Evolutionary conservation across 2,113 vertebrate species (phyloP).

Genomic region (Varanus salvator): DNA sequence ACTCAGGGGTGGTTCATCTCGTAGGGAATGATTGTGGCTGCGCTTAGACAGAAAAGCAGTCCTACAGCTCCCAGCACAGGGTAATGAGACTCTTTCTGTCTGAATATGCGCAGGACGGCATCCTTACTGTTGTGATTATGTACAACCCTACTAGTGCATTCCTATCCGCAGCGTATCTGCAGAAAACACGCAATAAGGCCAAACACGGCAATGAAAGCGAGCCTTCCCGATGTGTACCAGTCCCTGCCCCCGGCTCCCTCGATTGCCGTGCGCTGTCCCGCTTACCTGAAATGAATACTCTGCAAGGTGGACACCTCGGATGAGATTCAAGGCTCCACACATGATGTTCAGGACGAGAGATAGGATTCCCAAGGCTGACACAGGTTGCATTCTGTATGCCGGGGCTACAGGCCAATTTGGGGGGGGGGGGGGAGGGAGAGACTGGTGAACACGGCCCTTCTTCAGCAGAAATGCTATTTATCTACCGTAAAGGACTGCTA

Average conservation of each 20-base stretch:
- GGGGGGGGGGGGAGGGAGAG: not conserved
- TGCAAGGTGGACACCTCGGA: slow-evolving; percentile 91
- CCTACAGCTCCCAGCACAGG: too few relatives aligned
- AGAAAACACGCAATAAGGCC: not conserved
- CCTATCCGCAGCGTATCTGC: too few relatives aligned
- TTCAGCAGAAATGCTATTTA: too few relatives aligned
- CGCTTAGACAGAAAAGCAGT: too few relatives aligned
- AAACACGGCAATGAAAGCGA: not conserved
- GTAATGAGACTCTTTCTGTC: too few relatives aligned
- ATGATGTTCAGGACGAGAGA: slow-evolving; percentile 95
- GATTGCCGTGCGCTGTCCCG: fast-evolving
- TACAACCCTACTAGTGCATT: not conserved
- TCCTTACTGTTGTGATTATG: not conserved
- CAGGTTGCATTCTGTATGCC: slow-evolving; percentile 85
- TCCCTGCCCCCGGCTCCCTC: not conserved
- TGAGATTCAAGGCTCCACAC: slow-evolving; percentile 93
- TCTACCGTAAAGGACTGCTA: too few relatives aligned
- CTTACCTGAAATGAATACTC: slow-evolving; percentile 93
- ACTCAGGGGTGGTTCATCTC: not conserved
- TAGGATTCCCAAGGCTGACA: slow-evolving; percentile 88
- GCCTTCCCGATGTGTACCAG: not conserved
- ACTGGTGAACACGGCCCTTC: fast-evolving
- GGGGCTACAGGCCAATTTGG: slow-evolving; percentile 71
- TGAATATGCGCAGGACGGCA: too few relatives aligned
- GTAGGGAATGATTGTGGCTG: too few relatives aligned